Evolutionary conservation across 2,113 vertebrate genomes (phyloP).

Genomic region (Podiceps cristatus): DNA sequence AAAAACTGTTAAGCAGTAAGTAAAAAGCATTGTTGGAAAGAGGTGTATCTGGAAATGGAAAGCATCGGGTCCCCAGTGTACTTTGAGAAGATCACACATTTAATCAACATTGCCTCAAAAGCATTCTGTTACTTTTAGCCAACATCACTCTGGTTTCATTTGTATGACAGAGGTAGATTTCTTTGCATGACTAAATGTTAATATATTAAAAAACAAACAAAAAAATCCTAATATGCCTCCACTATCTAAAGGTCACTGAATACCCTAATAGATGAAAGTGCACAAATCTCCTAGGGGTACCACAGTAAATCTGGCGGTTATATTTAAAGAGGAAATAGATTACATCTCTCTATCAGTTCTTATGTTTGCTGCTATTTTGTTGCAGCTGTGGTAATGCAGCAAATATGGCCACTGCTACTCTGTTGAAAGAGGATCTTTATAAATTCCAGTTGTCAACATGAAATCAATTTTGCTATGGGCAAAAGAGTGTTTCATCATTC

Average conservation of each 20-base stretch:
- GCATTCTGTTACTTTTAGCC: neutral
- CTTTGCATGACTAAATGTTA: neutral
- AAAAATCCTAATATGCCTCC: neutral
- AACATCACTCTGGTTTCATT: neutral
- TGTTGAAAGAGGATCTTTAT: conserved; percentile 42
- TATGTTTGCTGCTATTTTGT: neutral
- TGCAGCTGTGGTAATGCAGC: neutral
- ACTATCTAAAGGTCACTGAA: neutral
- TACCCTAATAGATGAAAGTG: neutral
- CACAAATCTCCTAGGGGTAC: neutral
- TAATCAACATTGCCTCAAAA: neutral
- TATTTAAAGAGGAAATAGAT: neutral
- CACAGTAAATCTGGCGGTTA: neutral
- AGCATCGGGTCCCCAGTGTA: neutral
- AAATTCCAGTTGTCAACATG: conserved; percentile 64
- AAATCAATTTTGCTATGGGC: conserved; percentile 63
- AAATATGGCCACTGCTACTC: conserved; percentile 24
- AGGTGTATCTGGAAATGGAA: neutral
- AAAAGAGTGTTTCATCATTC: conserved; percentile 57
- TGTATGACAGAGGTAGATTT: neutral
- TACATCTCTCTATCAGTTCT: conserved; percentile 2
- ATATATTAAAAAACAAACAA: neutral
- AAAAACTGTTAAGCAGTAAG: neutral
- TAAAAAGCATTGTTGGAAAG: neutral
- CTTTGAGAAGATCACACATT: neutral